phyloP scores from a whole-genome alignment of 2,113 vertebrate genomes.

The Hippocampus abdominalis region DNA sequence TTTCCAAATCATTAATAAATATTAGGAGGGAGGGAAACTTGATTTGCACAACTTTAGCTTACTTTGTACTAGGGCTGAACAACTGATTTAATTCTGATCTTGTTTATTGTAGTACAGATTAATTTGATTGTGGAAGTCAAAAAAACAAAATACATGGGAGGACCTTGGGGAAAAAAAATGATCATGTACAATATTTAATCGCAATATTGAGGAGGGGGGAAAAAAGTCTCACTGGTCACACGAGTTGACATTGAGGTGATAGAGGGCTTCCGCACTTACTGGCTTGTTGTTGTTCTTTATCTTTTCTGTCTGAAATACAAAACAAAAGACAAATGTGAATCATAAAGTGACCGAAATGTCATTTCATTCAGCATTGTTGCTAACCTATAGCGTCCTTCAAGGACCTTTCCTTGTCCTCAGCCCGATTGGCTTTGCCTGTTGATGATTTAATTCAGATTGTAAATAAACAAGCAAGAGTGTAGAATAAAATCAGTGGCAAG shows the following conservation, averaged over 20 bases:
- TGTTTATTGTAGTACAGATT: too few species aligned
- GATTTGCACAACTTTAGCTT: background rate
- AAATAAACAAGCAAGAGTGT: too few species aligned
- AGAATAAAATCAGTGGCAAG: too few species aligned
- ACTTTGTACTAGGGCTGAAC: background rate
- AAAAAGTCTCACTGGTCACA: background rate
- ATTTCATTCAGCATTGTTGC: background rate
- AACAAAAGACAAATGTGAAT: background rate
- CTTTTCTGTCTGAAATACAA: conserved; percentile 49
- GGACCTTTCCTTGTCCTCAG: conserved; percentile 40
- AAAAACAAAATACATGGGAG: too few species aligned
- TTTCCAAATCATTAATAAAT: background rate
- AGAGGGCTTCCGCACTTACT: conserved; percentile 52
- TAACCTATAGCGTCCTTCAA: conserved; percentile 52
- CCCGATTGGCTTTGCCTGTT: conserved; percentile 43
- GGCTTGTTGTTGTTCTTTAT: conserved; percentile 31
- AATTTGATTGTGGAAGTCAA: too few species aligned
- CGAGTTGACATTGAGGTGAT: background rate
- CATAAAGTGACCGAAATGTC: background rate
- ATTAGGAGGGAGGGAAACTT: background rate
- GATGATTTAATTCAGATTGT: background rate
- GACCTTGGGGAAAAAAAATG: too few species aligned
- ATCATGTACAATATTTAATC: too few species aligned
- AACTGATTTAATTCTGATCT: too few species aligned
- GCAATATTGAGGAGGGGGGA: too few species aligned